Percentiles rank a stretch among this genome's conserved stretches.
Evolutionary conservation across 2,797 vertebrate species (phyloP).

Genomic region (Lindbergichthys nudifrons): DNA sequence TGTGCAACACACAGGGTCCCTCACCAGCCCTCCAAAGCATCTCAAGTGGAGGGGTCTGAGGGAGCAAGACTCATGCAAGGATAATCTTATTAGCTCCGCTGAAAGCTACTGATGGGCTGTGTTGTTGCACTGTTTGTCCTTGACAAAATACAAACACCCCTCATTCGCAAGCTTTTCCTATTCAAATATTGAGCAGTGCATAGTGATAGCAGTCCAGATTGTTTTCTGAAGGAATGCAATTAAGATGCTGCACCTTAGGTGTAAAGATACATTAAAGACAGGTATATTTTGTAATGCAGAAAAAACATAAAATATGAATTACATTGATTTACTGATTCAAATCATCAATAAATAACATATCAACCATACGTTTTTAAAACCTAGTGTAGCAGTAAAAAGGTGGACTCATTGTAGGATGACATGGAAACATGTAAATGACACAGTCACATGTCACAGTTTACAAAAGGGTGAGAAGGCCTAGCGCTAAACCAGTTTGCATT

Average conservation of each 20-base stretch:
- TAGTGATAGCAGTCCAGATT: neutral
- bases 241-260: neutral
- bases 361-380: neutral
- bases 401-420: neutral
- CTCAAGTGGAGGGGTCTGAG: constrained; percentile 83
- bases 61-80: constrained; percentile 69
- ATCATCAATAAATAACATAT: neutral
- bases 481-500: constrained; percentile 61
- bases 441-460: constrained; percentile 39
- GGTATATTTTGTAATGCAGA: neutral
- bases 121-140: constrained; percentile 77
- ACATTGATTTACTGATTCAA: neutral
- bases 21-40: constrained; percentile 77
- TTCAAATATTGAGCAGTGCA: constrained; percentile 1
- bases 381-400: neutral
- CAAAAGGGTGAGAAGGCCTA: constrained; percentile 54
- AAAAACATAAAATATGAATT: neutral
- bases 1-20: constrained; percentile 69
- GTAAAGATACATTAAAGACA: neutral
- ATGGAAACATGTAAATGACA: constrained; percentile 42
- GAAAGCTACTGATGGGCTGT: constrained; percentile 70
- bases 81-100: constrained; percentile 85
- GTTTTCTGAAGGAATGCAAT: neutral
- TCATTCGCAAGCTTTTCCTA: constrained; percentile 33
- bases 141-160: constrained; percentile 68